phyloP scores from a whole-genome alignment of 2,888 invertebrate genomes.

The Zygothrica quintamaculata region DNA sequence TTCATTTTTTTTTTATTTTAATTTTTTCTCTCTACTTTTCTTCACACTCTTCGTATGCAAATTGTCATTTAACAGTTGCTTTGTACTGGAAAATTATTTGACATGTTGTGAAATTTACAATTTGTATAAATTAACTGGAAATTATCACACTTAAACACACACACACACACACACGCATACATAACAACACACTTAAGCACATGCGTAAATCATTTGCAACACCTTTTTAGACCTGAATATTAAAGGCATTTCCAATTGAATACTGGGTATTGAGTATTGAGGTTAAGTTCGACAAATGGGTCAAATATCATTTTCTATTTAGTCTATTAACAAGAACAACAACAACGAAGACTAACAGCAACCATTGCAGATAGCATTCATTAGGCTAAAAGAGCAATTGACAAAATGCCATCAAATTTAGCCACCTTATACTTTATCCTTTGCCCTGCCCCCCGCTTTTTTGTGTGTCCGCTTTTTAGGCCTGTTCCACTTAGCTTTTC shows the following conservation, averaged over 20 bases:
- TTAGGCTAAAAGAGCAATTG: constrained; percentile 51
- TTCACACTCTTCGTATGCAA: constrained; percentile 11
- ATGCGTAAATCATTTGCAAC: constrained; percentile 4
- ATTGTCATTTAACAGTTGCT: constrained; percentile 21
- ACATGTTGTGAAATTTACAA: constrained; percentile 48
- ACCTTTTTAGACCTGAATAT: not conserved
- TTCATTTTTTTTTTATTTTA: not conserved
- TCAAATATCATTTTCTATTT: constrained; percentile 23
- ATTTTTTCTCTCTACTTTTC: not conserved
- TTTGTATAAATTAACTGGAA: constrained; percentile 37
- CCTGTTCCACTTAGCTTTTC: constrained; percentile 29
- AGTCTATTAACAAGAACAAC: no score
- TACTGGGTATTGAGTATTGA: constrained; percentile 17
- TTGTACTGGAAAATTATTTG: constrained; percentile 55
- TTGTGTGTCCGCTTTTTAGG: not conserved
- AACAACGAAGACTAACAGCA: not conserved
- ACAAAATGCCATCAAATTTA: constrained; percentile 47
- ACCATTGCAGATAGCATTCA: constrained; percentile 37
- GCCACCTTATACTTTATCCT: constrained; percentile 26
- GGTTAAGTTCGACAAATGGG: constrained; percentile 36
- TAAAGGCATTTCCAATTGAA: not conserved
- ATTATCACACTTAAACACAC: constrained; percentile 24
- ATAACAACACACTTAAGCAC: not conserved
- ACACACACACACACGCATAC: not conserved
- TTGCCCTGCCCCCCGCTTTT: no score